phyloP scores from a whole-genome alignment of 1,140 invertebrate species.

The Trachymyrmex cornetzi region DNA sequence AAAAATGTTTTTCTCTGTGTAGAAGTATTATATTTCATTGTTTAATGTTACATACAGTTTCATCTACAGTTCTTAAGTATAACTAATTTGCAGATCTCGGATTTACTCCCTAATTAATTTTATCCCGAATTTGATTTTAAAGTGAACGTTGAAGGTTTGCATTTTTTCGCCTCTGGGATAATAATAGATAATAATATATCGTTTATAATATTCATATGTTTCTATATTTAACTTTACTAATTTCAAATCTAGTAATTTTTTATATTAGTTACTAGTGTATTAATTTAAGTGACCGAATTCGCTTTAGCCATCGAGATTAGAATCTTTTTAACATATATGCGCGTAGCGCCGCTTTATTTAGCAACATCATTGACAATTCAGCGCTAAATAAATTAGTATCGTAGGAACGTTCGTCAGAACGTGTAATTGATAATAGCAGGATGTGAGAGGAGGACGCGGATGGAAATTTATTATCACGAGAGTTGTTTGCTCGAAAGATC shows the following conservation, averaged over 20 bases:
- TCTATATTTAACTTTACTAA: no score
- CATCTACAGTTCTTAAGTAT: no score
- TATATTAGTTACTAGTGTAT: not conserved
- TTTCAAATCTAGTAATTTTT: not conserved
- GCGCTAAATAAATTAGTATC: conserved; percentile 7
- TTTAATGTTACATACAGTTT: no score
- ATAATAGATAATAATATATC: no score
- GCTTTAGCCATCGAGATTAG: not conserved
- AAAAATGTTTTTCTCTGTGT: no score
- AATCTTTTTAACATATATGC: not conserved
- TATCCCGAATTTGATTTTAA: no score
- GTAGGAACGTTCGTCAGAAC: not conserved
- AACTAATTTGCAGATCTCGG: no score
- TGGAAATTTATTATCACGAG: not conserved
- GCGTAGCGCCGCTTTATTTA: not conserved
- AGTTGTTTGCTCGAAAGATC: not conserved
- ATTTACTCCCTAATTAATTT: no score
- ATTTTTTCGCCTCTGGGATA: no score
- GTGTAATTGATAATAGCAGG: not conserved
- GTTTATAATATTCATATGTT: no score
- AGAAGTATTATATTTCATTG: no score
- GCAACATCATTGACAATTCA: not conserved
- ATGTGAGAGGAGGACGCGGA: not conserved
- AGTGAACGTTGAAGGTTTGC: no score
- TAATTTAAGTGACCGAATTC: not conserved